Base-by-base conservation (phyloP, 2,797 vertebrate genomes). In the Sebastiscus tertius region DNA sequence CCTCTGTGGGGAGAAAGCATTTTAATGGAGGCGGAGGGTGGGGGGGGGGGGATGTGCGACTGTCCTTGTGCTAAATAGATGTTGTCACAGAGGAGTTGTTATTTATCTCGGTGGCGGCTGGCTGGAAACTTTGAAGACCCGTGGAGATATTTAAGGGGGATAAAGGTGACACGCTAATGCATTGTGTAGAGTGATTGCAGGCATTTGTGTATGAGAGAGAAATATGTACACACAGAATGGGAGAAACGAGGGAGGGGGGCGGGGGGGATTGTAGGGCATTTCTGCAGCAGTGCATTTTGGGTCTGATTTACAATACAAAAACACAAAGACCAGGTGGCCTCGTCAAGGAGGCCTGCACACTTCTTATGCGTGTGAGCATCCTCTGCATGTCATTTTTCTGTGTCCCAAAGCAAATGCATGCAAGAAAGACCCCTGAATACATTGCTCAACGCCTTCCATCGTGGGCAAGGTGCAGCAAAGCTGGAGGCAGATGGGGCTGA, bases 11-110 rank as follows among this genome's bases (percentile, higher is more conserved):
- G 72, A 79, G 62, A 62, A 39, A 68, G 60, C 75, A 54, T 80
- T 87, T 93, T 87, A 92, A 93, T 90, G 76, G 86, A 90, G 76
- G 71, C 16, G 3, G n/a, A 33, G 55, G 27, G n/a, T n/a, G 26
- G 6, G 5, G 12, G 67, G 26, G 24, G 12, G 14, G 29, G 26
- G 20, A 77, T 75, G 67, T 67, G 36, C 0, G 2, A 36, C 72
- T 87, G 83, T 90, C 89, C 85, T 88, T 88, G 89, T 78, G 77
- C 80, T 88, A 70, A 93, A 85, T 86, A 83, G 87, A 87, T 92
- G 84, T 88, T 89, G 85, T 87, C 84, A 86, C 74, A 68, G 61
- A 88, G 88, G 83, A 84, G 88, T 85, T 85, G 74, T 87, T 87
- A 83, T 92, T 88, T 77, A 81, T 89, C 80, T 87, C 8, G 4